Evolutionary conservation across 2,888 invertebrate species (phyloP).

Genomic region (Euproctis similis): DNA sequence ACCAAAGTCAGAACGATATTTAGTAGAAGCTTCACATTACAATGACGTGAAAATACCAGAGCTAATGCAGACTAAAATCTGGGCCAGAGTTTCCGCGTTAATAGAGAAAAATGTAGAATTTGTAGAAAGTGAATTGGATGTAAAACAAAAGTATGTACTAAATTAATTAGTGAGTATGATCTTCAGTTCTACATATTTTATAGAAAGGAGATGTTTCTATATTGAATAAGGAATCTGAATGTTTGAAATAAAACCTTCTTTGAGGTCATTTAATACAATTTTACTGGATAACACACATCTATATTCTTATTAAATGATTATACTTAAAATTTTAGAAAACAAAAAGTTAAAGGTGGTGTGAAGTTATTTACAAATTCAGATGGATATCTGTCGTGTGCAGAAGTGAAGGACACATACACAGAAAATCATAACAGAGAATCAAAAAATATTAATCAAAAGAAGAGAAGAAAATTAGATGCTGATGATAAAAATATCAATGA

Average conservation of each 20-base stretch:
- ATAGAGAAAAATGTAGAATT: constrained; percentile 62
- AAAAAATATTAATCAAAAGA: constrained; percentile 40
- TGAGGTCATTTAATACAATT: too few species aligned
- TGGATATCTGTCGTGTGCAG: constrained; percentile 52
- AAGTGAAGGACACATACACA: constrained; percentile 44
- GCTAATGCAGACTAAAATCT: constrained; percentile 67
- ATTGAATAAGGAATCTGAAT: too few species aligned
- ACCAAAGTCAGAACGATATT: constrained; percentile 50
- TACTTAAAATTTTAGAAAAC: not conserved
- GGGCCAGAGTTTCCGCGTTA: constrained; percentile 63
- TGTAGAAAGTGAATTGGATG: constrained; percentile 35
- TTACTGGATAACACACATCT: not conserved
- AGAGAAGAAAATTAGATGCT: constrained; percentile 28
- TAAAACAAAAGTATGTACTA: constrained; percentile 39
- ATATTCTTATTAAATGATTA: not conserved
- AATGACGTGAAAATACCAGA: constrained; percentile 72
- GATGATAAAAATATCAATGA: constrained; percentile 28
- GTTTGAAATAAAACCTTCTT: too few species aligned
- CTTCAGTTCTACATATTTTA: too few species aligned
- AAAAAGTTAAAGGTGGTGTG: constrained; percentile 59
- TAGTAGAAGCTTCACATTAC: constrained; percentile 63
- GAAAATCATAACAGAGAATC: constrained; percentile 44
- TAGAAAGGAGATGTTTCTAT: too few species aligned
- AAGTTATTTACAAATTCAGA: constrained; percentile 62
- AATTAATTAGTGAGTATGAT: too few species aligned